Base-by-base conservation (phyloP, 2,113 vertebrate species). In the Arizona elegans region DNA sequence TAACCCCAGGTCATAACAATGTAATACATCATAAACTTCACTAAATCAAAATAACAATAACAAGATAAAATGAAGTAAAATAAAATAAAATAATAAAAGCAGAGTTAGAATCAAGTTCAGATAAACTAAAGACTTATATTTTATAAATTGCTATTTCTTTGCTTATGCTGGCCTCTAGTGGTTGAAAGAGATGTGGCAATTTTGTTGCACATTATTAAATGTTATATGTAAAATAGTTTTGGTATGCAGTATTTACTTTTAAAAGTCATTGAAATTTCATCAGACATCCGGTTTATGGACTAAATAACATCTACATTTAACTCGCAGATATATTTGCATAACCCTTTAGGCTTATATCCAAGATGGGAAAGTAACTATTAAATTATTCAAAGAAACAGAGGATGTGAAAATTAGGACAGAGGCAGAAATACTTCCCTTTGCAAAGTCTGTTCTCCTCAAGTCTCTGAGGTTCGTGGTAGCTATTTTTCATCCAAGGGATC, bases 111-210 rank as follows among this genome's bases (percentile, higher is more conserved):
- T 75, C 70, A 38, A 33, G n/a, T 75, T n/a, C 2, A 33, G 13
- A 75, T 33, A 75, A 81, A 8, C 8, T 38, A 38, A 38, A 65
- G 62, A 38, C 17, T 81, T 81, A 17, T 19, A 17, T 11, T 87
- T 88, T 33, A 50, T 0, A 86, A 56, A 90, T 65, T 86, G 29
- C 29, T 23, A 94, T 96, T 93, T 89, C 90, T 86, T 91, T 87
- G 95, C 24, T 92, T 88, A 85, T 5, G 86, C 94, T 91, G 95
- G 93, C 96, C 95, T 94, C 97, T 91, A 91, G 96, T 95, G 97
- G 93, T 19, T 17, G 0, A 55, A 23, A 47, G 47, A 53, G 88
- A 65, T 65, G n/a, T 19, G 59, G 9, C 62, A 23, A 8, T 56
- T 90, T 47, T 50, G 3, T 2, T 89, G 54, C 52, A 88, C 33